phyloP scores from a whole-genome alignment of 2,113 vertebrate genomes.

The Poicephalus gulielmi region DNA sequence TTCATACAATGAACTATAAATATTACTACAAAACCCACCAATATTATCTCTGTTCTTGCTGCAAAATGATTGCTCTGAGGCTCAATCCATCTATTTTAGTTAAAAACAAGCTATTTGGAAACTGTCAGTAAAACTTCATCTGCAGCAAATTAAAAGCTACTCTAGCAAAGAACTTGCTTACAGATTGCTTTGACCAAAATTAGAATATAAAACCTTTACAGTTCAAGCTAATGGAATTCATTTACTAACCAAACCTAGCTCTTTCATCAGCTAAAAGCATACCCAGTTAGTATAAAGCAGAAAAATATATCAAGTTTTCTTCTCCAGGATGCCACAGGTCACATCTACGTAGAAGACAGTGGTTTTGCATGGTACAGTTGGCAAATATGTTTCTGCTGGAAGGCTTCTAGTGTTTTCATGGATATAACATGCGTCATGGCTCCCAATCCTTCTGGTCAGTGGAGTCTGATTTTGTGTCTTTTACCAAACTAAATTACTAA shows the following conservation, averaged over 20 bases:
- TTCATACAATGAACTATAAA: not conserved
- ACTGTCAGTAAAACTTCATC: conserved; percentile 41
- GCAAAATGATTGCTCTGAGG: conserved; percentile 44
- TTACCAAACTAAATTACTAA: not conserved
- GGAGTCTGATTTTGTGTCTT: not conserved
- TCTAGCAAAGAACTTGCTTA: not conserved
- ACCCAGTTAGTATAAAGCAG: not conserved
- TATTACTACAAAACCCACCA: conserved; percentile 53
- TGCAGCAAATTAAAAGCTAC: conserved; percentile 61
- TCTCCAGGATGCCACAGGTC: not conserved
- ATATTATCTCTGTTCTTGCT: conserved; percentile 31
- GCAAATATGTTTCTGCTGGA: not conserved
- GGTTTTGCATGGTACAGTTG: not conserved
- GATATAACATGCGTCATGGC: not conserved
- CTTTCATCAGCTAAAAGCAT: not conserved
- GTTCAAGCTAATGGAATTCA: conserved; percentile 8
- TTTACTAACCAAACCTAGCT: conserved; percentile 1
- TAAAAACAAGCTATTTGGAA: conserved; percentile 44
- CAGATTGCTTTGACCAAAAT: not conserved
- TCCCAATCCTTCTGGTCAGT: not conserved
- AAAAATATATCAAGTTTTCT: not conserved
- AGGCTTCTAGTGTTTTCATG: not conserved
- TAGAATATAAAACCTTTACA: conserved; percentile 21
- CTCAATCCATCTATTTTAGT: conserved; percentile 42
- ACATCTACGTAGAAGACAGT: not conserved